Evolutionary conservation across 2,113 vertebrate species (phyloP).

Genomic region (Procavia capensis): DNA sequence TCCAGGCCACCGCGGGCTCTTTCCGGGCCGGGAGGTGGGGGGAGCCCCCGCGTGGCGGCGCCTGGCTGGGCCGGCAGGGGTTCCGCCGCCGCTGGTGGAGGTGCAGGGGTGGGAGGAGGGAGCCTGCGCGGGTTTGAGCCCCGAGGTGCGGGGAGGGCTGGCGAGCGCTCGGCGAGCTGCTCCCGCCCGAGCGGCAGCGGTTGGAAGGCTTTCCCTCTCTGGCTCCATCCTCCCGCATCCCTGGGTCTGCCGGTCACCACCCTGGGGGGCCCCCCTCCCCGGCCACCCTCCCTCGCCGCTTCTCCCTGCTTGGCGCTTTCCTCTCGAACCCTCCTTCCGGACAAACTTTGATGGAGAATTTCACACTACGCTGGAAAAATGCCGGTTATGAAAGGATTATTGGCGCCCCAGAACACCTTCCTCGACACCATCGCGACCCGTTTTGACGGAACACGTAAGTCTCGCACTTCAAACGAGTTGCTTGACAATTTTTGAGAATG

Average conservation of each 20-base stretch:
- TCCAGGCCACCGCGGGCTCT: constrained; percentile 8
- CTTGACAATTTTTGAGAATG: neutral
- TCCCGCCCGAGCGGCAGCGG: constrained; percentile 19
- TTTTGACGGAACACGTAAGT: constrained; percentile 99
- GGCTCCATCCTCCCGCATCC: neutral
- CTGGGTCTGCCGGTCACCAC: neutral
- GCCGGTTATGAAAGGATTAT: constrained; percentile 99
- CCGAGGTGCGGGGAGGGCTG: constrained; percentile 50
- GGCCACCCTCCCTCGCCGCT: constrained; percentile 29
- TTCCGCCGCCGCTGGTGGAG: constrained; percentile 9
- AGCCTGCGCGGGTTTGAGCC: constrained; percentile 40
- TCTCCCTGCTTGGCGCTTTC: constrained; percentile 84
- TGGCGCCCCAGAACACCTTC: constrained; percentile 99
- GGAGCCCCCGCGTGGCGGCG: neutral
- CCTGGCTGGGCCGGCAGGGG: neutral
- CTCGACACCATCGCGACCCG: constrained; percentile 98
- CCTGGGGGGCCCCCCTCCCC: constrained; percentile 58
- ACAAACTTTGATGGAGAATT: constrained; percentile 98
- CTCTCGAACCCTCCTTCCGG: constrained; percentile 79
- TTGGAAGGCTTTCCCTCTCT: constrained; percentile 35
- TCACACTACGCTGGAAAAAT: constrained; percentile 93
- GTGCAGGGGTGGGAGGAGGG: neutral
- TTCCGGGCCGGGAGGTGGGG: neutral
- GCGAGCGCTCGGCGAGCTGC: constrained; percentile 65
- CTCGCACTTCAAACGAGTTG: constrained; percentile 59